Conservation (phyloP, 2,797 vertebrate species). For the Myioborus miniatus region DNA sequence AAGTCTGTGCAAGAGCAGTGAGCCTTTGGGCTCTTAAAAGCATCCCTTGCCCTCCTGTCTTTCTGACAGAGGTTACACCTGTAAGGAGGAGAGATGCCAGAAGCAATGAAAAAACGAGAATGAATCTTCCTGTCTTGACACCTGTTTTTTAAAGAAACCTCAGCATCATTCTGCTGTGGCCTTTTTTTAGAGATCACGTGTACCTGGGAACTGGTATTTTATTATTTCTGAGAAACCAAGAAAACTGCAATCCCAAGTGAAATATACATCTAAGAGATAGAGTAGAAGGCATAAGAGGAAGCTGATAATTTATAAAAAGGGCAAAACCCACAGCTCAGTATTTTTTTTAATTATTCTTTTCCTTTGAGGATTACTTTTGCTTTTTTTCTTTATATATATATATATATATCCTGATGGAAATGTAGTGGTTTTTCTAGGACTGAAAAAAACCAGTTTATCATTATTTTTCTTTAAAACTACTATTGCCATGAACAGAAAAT, state of each 20-base stretch:
- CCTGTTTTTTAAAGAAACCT: background rate
- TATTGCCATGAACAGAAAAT: background rate
- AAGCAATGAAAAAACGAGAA: background rate
- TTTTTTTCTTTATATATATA: background rate
- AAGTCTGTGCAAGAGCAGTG: rapidly evolving
- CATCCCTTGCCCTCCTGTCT: background rate
- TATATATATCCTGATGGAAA: background rate
- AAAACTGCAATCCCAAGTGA: background rate
- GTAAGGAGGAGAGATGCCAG: background rate
- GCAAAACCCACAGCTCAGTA: background rate
- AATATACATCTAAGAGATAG: background rate
- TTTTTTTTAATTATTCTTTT: background rate
- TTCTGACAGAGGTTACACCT: background rate
- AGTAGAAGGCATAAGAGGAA: background rate
- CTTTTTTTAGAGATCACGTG: background rate
- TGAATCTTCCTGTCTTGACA: background rate
- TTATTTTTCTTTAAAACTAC: background rate
- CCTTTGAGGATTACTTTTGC: background rate
- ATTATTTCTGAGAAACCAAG: background rate
- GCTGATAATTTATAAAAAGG: background rate
- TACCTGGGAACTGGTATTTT: background rate
- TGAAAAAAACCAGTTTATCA: background rate
- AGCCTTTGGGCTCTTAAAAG: background rate
- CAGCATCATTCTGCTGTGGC: background rate
- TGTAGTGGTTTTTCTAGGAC: background rate